Evolutionary conservation across 2,888 invertebrate species (phyloP).

Genomic region (Harpagoxenus sublaevis): DNA sequence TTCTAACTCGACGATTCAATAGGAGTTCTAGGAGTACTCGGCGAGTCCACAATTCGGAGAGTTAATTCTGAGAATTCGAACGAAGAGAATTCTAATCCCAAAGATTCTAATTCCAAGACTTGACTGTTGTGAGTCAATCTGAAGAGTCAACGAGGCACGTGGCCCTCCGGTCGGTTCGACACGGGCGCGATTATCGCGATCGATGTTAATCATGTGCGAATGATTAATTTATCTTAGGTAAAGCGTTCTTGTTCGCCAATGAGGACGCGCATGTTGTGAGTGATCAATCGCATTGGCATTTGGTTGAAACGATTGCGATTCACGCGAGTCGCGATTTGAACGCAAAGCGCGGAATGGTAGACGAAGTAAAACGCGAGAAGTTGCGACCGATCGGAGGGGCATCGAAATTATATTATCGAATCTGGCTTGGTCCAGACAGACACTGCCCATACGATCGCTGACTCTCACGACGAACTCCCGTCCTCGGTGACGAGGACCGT

Average conservation of each 20-base stretch:
- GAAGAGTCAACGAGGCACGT: slow-evolving; percentile 34
- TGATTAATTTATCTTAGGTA: not conserved
- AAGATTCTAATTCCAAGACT: slow-evolving; percentile 34
- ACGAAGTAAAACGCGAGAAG: not conserved
- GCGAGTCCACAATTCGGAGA: slow-evolving; percentile 33
- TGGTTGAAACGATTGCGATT: not conserved
- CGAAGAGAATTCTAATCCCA: slow-evolving; percentile 19
- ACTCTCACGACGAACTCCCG: not conserved
- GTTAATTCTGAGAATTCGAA: slow-evolving; percentile 46
- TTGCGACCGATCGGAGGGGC: slow-evolving; percentile 29
- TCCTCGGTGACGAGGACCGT: slow-evolving; percentile 31
- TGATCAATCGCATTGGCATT: not conserved
- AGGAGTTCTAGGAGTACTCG: slow-evolving; percentile 11
- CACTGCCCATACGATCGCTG: slow-evolving; percentile 35
- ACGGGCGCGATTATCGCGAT: not conserved
- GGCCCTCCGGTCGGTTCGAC: slow-evolving; percentile 30
- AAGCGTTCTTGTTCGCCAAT: not conserved
- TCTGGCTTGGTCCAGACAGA: slow-evolving; percentile 23
- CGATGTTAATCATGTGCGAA: not conserved
- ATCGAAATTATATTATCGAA: slow-evolving; percentile 1
- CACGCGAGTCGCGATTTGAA: not conserved
- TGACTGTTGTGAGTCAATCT: slow-evolving; percentile 17
- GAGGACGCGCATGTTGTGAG: not conserved
- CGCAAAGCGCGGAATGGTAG: not conserved
- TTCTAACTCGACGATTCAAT: not conserved